These are phyloP conservation scores for Agrilus biguttatus DNA, from an alignment of 2,888 invertebrate species.

Conservation along the genomic window DNA sequence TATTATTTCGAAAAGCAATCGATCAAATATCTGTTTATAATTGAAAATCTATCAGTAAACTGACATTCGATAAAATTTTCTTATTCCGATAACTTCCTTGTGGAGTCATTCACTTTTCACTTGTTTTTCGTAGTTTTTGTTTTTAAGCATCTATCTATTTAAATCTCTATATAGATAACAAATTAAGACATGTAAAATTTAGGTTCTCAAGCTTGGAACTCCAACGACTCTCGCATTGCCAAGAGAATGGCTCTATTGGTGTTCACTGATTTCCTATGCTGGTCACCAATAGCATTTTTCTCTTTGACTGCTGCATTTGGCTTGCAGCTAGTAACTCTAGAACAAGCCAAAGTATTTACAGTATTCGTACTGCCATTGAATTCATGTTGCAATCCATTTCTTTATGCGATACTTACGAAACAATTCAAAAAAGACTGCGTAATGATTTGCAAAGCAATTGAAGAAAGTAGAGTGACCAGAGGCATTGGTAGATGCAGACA, in stretches of 20 bases:
- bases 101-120: too few species aligned
- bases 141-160: too few species aligned
- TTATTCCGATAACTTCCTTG: too few species aligned
- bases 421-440: conserved; percentile 97
- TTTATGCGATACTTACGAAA: conserved; percentile 94
- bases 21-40: too few species aligned
- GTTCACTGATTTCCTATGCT: conserved; percentile 94
- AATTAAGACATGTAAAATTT: too few species aligned
- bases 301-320: conserved; percentile 89
- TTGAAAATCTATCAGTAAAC: too few species aligned
- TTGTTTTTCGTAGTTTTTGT: too few species aligned
- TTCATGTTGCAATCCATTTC: conserved; percentile 94
- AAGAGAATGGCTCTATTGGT: conserved; percentile 93
- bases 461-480: conserved; percentile 80
- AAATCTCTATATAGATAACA: too few species aligned
- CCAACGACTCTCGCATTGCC: conserved; percentile 90
- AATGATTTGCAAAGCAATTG: conserved; percentile 88
- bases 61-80: too few species aligned
- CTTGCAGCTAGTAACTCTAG: conserved; percentile 75
- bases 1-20: too few species aligned
- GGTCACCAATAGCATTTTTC: conserved; percentile 96
- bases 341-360: conserved; percentile 91
- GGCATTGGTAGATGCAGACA: conserved; percentile 77
- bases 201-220: conserved; percentile 90
- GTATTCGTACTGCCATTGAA: conserved; percentile 93